Conservation (phyloP, 1,140 invertebrate species). For the Camponotus floridanus region DNA sequence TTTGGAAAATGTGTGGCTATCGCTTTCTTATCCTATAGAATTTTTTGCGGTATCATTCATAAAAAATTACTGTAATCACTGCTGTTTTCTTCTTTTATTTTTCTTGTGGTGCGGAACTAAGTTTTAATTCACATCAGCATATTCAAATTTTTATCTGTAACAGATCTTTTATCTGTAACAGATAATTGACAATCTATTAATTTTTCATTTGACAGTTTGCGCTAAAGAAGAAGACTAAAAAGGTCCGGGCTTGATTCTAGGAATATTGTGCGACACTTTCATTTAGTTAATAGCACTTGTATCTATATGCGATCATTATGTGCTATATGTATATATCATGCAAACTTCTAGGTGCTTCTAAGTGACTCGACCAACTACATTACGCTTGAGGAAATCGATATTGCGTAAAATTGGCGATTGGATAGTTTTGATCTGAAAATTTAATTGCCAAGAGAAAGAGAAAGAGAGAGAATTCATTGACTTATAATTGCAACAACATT, state of each 20-base stretch:
- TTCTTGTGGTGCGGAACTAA: not conserved
- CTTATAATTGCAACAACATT: constrained; percentile 3
- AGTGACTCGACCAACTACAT: constrained; percentile 31
- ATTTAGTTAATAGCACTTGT: constrained; percentile 52
- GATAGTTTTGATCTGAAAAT: not conserved
- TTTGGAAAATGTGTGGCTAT: not conserved
- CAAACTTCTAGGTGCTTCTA: constrained; percentile 43
- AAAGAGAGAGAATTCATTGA: not conserved
- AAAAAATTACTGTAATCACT: constrained; percentile 3
- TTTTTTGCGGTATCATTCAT: not conserved
- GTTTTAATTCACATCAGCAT: not conserved
- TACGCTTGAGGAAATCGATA: constrained; percentile 48
- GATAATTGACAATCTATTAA: constrained; percentile 19
- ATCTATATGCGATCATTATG: constrained; percentile 19
- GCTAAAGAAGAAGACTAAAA: not conserved
- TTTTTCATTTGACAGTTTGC: constrained; percentile 23
- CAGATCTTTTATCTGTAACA: not conserved
- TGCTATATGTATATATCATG: constrained; percentile 13
- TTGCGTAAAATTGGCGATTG: not conserved
- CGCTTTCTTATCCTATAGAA: not conserved
- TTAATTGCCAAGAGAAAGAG: too few species aligned
- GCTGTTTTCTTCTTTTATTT: not conserved
- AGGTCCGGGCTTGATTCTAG: constrained; percentile 21
- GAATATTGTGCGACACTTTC: constrained; percentile 53
- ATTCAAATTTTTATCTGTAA: not conserved